Evolutionary conservation across 1,140 invertebrate genomes (phyloP).

Genomic region (Druon quercuslanigerum): DNA sequence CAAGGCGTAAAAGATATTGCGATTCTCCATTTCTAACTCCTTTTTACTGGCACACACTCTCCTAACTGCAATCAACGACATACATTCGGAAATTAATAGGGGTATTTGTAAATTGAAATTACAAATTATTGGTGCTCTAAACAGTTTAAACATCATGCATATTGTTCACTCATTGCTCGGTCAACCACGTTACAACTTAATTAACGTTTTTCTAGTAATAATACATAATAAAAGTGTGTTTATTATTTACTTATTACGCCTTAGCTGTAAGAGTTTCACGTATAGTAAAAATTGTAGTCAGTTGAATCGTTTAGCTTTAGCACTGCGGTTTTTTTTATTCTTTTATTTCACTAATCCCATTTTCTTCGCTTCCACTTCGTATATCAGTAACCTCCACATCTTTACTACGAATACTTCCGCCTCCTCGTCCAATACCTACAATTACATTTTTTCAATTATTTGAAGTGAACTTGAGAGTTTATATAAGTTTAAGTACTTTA

Average conservation of each 20-base stretch:
- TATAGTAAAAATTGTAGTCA: constrained; percentile 64
- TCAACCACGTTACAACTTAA: constrained; percentile 51
- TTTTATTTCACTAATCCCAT: constrained; percentile 85
- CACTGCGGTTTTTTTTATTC: constrained; percentile 38
- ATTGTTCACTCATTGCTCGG: constrained; percentile 50
- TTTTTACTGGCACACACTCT: constrained; percentile 18
- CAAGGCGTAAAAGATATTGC: constrained; percentile 56
- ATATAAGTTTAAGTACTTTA: neutral
- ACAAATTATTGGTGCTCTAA: constrained; percentile 56
- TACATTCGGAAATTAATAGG: constrained; percentile 32
- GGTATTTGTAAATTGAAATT: constrained; percentile 58
- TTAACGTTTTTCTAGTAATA: constrained; percentile 59
- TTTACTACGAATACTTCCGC: constrained; percentile 99
- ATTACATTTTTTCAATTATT: constrained; percentile 52
- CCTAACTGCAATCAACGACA: constrained; percentile 1
- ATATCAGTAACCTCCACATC: constrained; percentile 99
- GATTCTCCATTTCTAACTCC: constrained; percentile 33
- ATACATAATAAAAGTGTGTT: constrained; percentile 61
- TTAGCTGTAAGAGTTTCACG: constrained; percentile 61
- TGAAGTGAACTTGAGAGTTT: neutral
- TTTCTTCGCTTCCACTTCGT: constrained; percentile 99
- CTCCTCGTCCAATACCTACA: constrained; percentile 97
- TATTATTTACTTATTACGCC: constrained; percentile 65
- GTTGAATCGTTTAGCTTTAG: constrained; percentile 45
- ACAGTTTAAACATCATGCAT: constrained; percentile 56